Evolutionary conservation across 2,888 invertebrate genomes (phyloP), one percentile per base, ranked within the genome.

Genomic region (Schizotus pectinicornis): DNA sequence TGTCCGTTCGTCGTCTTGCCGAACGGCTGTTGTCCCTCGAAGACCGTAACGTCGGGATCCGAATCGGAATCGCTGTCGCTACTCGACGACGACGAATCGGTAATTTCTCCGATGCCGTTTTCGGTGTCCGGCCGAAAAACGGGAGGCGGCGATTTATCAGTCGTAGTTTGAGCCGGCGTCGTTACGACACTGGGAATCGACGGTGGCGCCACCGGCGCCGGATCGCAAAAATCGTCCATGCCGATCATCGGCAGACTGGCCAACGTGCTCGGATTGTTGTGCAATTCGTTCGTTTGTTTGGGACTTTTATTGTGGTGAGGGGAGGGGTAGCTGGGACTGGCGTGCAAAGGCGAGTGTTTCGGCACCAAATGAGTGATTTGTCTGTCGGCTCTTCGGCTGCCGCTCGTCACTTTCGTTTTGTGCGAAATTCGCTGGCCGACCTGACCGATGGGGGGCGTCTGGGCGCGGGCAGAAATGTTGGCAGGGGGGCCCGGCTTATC

Each of bases 191-290:
- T 12, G 3, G 39, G 39, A 6, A 12, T n/a, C 3, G 50, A 36
- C 54, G n/a, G n/a, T n/a, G 61, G 41, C 37, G 48, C 12, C 36
- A 38, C 8, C 22, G 37, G 33, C 48, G 49, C 3, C n/a, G 9
- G 42, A 30, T 30, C 9, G 1, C 31, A n/a, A 35, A 74, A 77
- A 68, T 89, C 89, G 74, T 89, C 89, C 58, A 88, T 79, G 39
- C 89, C 88, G 64, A 91, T 89, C 86, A 90, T 87, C 5, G 91
- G 91, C 63, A 81, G 68, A 68, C 80, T 91, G 65, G 90, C 91
- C 63, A 89, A 81, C 6, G 89, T 87, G 65, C 89, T 88, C 77
- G 86, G 87, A 42, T 85, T 81, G 65, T 86, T 43, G n/a, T 43
- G 32, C 35, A 41, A 35, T 56, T 48, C 13, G 56, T 34, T 51